These are phyloP conservation scores for Lophotriccus pileatus DNA, from an alignment of 2,797 vertebrate genomes.

Conservation along the genomic window DNA sequence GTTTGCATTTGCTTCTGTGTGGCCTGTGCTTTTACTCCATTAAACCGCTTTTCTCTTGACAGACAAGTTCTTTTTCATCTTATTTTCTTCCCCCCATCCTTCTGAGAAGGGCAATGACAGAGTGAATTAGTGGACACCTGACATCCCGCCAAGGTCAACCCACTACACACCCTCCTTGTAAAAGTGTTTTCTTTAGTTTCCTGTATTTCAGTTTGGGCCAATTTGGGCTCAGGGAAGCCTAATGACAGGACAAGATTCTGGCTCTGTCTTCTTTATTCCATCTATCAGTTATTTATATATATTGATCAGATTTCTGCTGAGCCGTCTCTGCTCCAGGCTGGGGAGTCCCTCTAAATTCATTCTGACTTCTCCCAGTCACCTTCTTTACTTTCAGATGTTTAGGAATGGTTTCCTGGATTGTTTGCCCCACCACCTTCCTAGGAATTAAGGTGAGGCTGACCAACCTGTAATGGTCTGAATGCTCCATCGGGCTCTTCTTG, in stretches of 20 bases:
- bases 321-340: neutral
- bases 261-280: neutral
- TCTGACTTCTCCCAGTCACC: neutral
- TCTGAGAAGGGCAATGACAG: neutral
- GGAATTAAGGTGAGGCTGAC: neutral
- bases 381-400: neutral
- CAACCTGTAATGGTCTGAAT: neutral
- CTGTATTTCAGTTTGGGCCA: neutral
- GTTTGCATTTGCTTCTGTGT: neutral
- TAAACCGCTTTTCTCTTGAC: neutral
- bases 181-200: neutral
- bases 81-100: neutral
- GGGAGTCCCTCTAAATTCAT: neutral
- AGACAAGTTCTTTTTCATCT: neutral
- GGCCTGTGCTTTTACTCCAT: neutral
- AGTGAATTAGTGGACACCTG: neutral
- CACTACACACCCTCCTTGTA: neutral
- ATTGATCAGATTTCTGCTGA: neutral
- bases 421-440: neutral
- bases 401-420: neutral
- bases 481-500: neutral
- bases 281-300: neutral
- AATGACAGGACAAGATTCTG: neutral
- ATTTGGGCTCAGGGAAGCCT: neutral
- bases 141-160: too few species aligned